phyloP scores from a whole-genome alignment of 2,888 invertebrate genomes.

The Empis stercorea region DNA sequence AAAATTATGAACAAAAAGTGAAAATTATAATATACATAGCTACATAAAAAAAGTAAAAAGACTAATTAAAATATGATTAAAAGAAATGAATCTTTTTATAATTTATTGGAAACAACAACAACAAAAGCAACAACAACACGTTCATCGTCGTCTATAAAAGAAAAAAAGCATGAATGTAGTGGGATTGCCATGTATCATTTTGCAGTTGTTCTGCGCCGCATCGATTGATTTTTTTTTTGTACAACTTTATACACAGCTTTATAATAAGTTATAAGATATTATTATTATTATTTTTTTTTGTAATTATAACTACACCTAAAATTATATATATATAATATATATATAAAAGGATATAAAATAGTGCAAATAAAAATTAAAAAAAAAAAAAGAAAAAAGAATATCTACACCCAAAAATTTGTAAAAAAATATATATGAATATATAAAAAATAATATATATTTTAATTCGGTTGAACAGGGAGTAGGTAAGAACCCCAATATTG shows the following conservation, averaged over 20 bases:
- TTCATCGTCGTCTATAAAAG: not conserved
- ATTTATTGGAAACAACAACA: slow-evolving; percentile 2
- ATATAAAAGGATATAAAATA: slow-evolving; percentile 3
- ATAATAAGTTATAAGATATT: slow-evolving; percentile 1
- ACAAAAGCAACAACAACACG: slow-evolving; percentile 1
- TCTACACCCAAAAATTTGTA: slow-evolving; percentile 1
- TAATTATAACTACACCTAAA: slow-evolving; percentile 1
- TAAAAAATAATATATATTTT: not conserved
- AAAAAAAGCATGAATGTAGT: not conserved
- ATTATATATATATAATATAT: not conserved
- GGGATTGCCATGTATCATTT: slow-evolving; percentile 8
- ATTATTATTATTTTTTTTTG: not conserved
- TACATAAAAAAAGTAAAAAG: not conserved
- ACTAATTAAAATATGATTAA: slow-evolving; percentile 1
- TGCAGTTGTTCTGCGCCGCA: slow-evolving; percentile 19
- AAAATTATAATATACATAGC: too few relatives aligned
- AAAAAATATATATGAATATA: not conserved
- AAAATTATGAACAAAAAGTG: not conserved
- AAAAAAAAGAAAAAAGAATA: not conserved
- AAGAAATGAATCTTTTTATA: not conserved
- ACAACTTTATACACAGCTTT: slow-evolving; percentile 1
- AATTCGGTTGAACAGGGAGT: not conserved
- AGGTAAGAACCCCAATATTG: too few relatives aligned
- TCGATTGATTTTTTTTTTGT: slow-evolving; percentile 18
- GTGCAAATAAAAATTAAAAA: slow-evolving; percentile 2